Percentiles rank a stretch among this genome's conserved stretches.
Evolutionary conservation across 2,888 invertebrate genomes (phyloP).

Genomic region (Cataglyphis albicans): DNA sequence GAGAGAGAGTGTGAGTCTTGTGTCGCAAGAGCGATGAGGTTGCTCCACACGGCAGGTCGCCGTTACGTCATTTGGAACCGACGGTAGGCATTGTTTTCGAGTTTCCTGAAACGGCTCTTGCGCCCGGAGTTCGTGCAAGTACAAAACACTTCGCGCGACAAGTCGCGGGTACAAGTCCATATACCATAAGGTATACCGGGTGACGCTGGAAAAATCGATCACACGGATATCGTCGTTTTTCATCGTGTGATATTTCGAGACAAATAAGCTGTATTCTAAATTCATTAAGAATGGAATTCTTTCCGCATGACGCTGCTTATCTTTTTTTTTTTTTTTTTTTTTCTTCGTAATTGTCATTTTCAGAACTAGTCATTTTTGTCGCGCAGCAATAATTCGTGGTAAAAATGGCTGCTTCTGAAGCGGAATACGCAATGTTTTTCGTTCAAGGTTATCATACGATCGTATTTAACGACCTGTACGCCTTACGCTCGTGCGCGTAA

Average conservation of each 20-base stretch:
- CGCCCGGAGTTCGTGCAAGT: constrained; percentile 59
- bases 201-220: background rate
- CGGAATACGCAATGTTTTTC: constrained; percentile 24
- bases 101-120: constrained; percentile 67
- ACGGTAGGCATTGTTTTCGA: constrained; percentile 67
- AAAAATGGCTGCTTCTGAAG: constrained; percentile 12
- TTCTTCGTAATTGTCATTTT: too few relatives aligned
- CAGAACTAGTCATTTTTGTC: background rate
- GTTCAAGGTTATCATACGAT: constrained; percentile 48
- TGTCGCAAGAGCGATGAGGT: constrained; percentile 1
- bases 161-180: constrained; percentile 5
- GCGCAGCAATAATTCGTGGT: background rate
- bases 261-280: background rate
- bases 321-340: too few relatives aligned
- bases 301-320: background rate
- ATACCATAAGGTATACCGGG: constrained; percentile 25
- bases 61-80: constrained; percentile 66
- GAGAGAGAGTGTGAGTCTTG: background rate
- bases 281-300: background rate
- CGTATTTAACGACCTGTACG: constrained; percentile 45
- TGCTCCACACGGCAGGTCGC: constrained; percentile 21
- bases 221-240: too few relatives aligned
- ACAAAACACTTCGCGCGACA: constrained; percentile 59
- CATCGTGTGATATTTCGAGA: background rate
- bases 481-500: constrained; percentile 25